These are phyloP conservation scores for Apodemia zela DNA, from an alignment of 2,888 invertebrate genomes.

Conservation along the genomic window DNA sequence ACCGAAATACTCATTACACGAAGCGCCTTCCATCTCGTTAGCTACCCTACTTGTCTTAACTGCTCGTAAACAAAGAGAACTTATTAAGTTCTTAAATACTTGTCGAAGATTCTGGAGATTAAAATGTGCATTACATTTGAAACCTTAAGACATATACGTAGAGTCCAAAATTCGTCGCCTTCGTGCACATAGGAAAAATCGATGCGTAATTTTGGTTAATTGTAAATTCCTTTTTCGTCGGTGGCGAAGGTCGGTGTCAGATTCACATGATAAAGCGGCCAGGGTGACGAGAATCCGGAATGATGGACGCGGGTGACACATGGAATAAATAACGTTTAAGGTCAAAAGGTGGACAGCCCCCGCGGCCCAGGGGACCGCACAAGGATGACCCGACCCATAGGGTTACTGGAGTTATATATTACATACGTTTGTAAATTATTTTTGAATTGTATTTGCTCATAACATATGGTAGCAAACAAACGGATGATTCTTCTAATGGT, in stretches of 20 bases:
- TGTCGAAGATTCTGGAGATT: constrained; percentile 1
- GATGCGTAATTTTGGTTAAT: constrained; percentile 29
- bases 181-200: constrained; percentile 30
- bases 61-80: constrained; percentile 1
- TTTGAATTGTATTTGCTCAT: no score
- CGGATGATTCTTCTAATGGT: no score
- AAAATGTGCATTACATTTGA: neutral
- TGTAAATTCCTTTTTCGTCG: constrained; percentile 32
- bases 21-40: constrained; percentile 1
- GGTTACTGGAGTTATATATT: neutral
- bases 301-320: neutral
- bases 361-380: neutral
- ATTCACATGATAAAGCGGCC: constrained; percentile 15
- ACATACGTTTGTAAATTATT: neutral
- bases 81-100: constrained; percentile 3
- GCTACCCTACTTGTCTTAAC: constrained; percentile 11
- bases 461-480: no score
- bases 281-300: constrained; percentile 17
- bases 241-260: constrained; percentile 28
- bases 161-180: neutral
- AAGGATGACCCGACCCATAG: neutral
- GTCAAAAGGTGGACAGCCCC: constrained; percentile 10
- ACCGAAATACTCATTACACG: neutral
- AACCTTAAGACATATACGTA: neutral
- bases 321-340: neutral